Base-by-base conservation (phyloP, 2,888 invertebrate species). In the Dicycla oo region DNA sequence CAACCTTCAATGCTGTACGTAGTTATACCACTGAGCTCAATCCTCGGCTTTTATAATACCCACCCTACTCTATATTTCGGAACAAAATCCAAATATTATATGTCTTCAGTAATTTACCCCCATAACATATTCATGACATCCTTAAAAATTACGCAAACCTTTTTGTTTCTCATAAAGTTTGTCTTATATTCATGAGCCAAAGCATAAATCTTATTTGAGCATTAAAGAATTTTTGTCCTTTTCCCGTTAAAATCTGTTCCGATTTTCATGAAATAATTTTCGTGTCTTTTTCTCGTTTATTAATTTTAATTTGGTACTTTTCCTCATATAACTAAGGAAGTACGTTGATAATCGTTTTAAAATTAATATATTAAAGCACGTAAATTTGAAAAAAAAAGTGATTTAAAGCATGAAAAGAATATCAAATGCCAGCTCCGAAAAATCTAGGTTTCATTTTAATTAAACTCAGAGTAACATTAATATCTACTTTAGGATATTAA, bases 141-240 rank as follows among this genome's bases (percentile, higher is more conserved):
- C 61, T 72, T 56, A 65, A 76, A 75, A 76, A 77, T 71, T 77
- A 77, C 71, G 43, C 49, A 53, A 23, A 54, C 73, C 75, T 56
- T 65, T 49, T 72, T 61, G 60, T 61, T 40, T 40, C 61, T 51
- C 61, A 51, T 61, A 63, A 73, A 63, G 23, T 43, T 62, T 26
- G 58, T 20, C 53, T 77, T 78, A 73, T 66, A 78, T 78, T 73
- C 58, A 78, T 67, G 78, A 78, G 73, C 7, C 20, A 18, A 47
- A 61, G 40, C 57, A 73, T 78, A 60, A 77, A 78, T 73, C 73
- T 54, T 43, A 62, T 63, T 73, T 49, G 15, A 49, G 67, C 58
- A 73, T 57, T 77, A 63, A 78, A 72, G 3, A 72, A 71, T 40
- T 77, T 65, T 40, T 38, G 38, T 10, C 26, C 15, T 47, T 23